Evolutionary conservation across 2,797 vertebrate species (phyloP).

Genomic region (Acomys russatus): DNA sequence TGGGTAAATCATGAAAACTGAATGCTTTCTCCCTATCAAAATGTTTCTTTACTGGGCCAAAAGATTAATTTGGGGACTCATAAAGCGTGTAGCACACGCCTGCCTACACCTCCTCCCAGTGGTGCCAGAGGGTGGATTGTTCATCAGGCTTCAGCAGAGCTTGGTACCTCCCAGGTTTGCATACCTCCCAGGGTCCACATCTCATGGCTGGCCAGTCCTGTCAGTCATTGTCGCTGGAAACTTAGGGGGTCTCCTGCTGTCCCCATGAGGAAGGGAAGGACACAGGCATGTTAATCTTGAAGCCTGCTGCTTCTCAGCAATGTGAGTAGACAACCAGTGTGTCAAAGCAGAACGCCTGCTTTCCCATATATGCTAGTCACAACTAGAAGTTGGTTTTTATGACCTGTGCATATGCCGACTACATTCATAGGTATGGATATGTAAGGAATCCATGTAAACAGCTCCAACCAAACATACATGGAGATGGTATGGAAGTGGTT

Average conservation of each 20-base stretch:
- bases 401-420: not conserved
- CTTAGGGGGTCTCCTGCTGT: not conserved
- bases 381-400: not conserved
- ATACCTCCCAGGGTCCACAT: not conserved
- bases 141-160: conserved; percentile 14
- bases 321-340: not conserved
- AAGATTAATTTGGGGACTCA: conserved; percentile 18
- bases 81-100: not conserved
- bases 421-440: no score
- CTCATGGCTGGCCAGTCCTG: not conserved
- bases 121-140: not conserved
- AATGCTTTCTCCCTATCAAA: conserved; percentile 31
- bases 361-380: not conserved
- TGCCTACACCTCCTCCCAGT: not conserved
- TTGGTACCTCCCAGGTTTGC: not conserved
- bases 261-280: not conserved
- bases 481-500: not conserved
- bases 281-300: fast-evolving
- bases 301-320: not conserved
- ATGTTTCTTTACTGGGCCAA: conserved; percentile 1
- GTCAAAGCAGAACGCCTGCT: not conserved
- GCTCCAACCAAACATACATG: not conserved
- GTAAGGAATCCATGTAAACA: not conserved
- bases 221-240: not conserved
- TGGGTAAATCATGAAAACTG: not conserved